Base-by-base conservation (phyloP, 2,888 invertebrate species). In the Tiphia femorata region DNA sequence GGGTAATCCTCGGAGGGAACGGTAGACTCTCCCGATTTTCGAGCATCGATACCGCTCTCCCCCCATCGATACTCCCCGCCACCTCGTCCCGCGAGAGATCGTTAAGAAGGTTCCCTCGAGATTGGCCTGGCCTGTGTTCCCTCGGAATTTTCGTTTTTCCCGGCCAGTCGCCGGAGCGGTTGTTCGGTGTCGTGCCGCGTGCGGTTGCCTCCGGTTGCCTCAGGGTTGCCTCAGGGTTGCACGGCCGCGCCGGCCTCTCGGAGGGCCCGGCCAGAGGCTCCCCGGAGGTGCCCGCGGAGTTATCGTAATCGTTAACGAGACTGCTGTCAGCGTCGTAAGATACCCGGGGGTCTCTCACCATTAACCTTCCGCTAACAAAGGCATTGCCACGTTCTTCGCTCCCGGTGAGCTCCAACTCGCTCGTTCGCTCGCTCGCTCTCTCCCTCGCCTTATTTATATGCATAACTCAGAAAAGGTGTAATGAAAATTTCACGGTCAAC, bases 391-490 rank as follows among this genome's bases (percentile, higher is more conserved):
- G 75, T 78, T 71, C 76, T 73, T 63, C 72, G 72, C 73, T 73
- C 72, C 67, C 68, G 72, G 70, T 70, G 54, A 49, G 61, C 68
- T 38, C n/a, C 10, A 14, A n/a, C 38, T 38, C 38, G 8, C 12
- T 41, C 41, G 6, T 25, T 16, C 41, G 21, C 27, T 25, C 2
- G 37, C 43, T 20, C 50, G 42, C 43, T 44, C 58, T 51, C 58
- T 30, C 35, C 44, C 57, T 59, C 62, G 47, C 72, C 80, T 80
- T 79, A 79, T 80, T 80, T 79, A 80, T 79, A 80, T 80, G 79
- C 80, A 80, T 79, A 80, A 81, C 78, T 77, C 74, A 70, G 75
- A 67, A 75, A 77, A 80, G 73, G 80, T 78, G 78, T 80, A 79
- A 77, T 78, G 75, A 77, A 78, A 80, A 76, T 77, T 80, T 79